Evolutionary conservation across 1,140 invertebrate genomes (phyloP), one percentile per base, ranked within the genome.

Genomic region (Galleria mellonella): DNA sequence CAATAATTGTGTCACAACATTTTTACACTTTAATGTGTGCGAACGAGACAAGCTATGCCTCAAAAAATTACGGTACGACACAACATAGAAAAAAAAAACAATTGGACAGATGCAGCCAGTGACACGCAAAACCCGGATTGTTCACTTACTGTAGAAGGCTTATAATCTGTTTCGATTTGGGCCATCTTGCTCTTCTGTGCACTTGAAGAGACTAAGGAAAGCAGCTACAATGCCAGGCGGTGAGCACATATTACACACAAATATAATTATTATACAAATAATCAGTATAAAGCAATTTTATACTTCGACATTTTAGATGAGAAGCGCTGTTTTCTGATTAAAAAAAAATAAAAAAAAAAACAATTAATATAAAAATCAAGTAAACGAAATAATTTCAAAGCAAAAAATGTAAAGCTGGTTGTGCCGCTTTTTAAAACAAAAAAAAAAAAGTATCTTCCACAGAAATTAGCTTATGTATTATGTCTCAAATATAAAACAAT

Each of bases 121-220:
- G 17, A 23, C n/a, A 23, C 17, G 17, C 17, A 23, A 14, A 30
- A 42, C 43, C n/a, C 46, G 17, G 35, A 37, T 37, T 36, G 51
- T 38, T 23, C 33, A 83, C 79, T 83, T 74, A 83, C 79, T 44
- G 44, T 51, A 7, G 74, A 72, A 4, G 63, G 61, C 13, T 68
- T 60, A 48, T 50, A 40, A 9, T 47, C 47, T 43, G 39, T 63
- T 44, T 62, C 56, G 13, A 42, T 51, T 46, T 52, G 51, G 29
- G 43, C 57, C 43, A 64, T 40, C 47, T 51, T 57, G 51, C 46
- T 68, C 55, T 50, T 65, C 51, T 61, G 45, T 1, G 59, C 58
- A 45, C 64, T 77, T 53, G 76, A 47, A 9, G 71, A 64, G 8
- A 75, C 77, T 74, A 82, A 65, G 15, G 76, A 59, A 66, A 72